A percentile compares a stretch with the other conserved stretches of the same genome.
These are phyloP conservation scores for Scolopax mira DNA, from an alignment of 2,113 vertebrate genomes.

Conservation along the genomic window DNA sequence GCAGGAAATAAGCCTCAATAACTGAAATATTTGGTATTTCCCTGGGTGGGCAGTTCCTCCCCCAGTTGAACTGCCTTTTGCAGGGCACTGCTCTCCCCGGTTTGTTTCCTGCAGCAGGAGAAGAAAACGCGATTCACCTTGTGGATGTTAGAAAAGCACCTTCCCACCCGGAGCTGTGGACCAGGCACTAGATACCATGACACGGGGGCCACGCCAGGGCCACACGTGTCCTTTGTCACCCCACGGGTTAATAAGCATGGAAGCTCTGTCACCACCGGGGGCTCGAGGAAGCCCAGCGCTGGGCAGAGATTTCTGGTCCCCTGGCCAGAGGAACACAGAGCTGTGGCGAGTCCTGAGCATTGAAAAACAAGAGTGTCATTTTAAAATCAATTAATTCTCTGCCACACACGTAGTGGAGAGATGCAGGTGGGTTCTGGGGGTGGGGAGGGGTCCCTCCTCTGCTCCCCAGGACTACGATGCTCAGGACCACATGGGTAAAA, in stretches of 20 bases:
- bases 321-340: neutral
- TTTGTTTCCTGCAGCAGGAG: neutral
- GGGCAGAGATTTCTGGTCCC: neutral
- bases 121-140: accelerated
- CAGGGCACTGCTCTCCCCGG: neutral
- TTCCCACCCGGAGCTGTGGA: neutral
- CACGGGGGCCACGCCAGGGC: neutral
- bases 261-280: neutral
- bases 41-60: neutral
- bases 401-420: accelerated
- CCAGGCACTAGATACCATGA: accelerated
- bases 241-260: neutral
- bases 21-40: neutral
- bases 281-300: neutral
- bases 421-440: accelerated
- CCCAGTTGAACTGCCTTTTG: neutral
- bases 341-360: neutral
- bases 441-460: neutral
- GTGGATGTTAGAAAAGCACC: neutral
- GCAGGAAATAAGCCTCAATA: neutral
- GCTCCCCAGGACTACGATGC: neutral
- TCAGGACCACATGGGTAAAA: neutral
- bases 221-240: neutral
- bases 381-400: neutral
- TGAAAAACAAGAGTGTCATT: neutral